Conservation (phyloP, 2,888 invertebrate species). For the Tipula confusa region DNA sequence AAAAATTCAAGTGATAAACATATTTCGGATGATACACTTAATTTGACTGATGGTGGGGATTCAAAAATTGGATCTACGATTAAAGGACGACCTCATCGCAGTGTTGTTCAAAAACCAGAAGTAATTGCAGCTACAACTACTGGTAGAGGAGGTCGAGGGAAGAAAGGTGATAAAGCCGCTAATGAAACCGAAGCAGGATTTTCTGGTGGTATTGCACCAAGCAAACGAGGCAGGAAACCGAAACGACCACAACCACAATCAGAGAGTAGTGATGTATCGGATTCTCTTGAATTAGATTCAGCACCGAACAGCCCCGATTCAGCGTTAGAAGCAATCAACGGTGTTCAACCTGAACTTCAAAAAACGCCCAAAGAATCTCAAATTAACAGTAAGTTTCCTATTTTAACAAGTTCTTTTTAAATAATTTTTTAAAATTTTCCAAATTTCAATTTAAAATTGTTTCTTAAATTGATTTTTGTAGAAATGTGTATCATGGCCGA, state of each 20-base stretch:
- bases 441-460: neutral
- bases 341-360: conserved; percentile 55
- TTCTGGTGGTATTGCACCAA: conserved; percentile 36
- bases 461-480: conserved; percentile 33
- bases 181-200: conserved; percentile 37
- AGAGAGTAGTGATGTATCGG: conserved; percentile 38
- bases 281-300: conserved; percentile 40
- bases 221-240: conserved; percentile 31
- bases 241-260: conserved; percentile 35
- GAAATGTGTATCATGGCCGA: conserved; percentile 38
- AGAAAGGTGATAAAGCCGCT: conserved; percentile 37
- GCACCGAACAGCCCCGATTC: conserved; percentile 41
- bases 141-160: conserved; percentile 35
- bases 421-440: conserved; percentile 29
- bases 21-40: neutral
- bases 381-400: conserved; percentile 47
- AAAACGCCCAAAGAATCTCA: conserved; percentile 53
- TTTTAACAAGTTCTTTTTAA: conserved; percentile 26
- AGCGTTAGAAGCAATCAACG: conserved; percentile 50
- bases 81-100: conserved; percentile 21
- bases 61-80: neutral
- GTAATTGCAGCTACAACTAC: neutral
- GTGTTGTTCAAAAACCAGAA: conserved; percentile 26
- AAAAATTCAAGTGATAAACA: neutral
- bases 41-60: neutral